These are phyloP conservation scores for Anolis sagrei DNA, from an alignment of 2,113 vertebrate species.

Conservation along the genomic window DNA sequence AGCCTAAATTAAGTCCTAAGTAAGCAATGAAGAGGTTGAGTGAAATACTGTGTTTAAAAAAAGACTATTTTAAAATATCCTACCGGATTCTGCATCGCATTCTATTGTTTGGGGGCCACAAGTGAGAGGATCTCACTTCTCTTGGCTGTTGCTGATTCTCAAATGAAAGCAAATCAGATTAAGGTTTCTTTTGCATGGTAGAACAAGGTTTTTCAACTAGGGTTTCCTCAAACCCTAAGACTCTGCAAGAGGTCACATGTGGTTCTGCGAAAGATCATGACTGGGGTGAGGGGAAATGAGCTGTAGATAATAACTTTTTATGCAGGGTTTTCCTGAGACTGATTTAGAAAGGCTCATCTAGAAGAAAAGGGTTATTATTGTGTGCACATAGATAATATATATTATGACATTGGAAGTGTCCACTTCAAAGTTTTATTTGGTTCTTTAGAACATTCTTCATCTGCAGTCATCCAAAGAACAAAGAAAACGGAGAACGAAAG, in stretches of 20 bases:
- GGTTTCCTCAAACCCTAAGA: too few species aligned
- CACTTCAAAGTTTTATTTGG: neutral
- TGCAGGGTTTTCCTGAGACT: too few species aligned
- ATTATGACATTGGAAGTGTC: neutral
- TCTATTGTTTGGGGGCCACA: neutral
- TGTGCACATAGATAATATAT: too few species aligned
- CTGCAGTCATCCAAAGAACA: neutral
- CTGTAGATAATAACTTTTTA: too few species aligned
- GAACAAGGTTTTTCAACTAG: too few species aligned
- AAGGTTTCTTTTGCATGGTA: neutral
- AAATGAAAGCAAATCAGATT: neutral
- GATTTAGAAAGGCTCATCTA: too few species aligned
- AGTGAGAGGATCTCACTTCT: neutral
- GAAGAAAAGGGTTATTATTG: neutral
- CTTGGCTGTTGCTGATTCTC: neutral
- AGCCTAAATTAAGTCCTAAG: neutral
- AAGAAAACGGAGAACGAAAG: slow-evolving; percentile 38
- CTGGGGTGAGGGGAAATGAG: too few species aligned
- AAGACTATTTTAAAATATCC: neutral
- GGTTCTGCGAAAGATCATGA: too few species aligned
- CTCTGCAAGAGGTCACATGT: too few species aligned
- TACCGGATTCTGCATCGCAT: neutral
- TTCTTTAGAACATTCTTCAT: neutral
- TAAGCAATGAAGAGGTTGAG: neutral
- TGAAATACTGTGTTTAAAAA: too few species aligned